phyloP scores from a whole-genome alignment of 2,113 vertebrate species.

The Chrysemys picta region DNA sequence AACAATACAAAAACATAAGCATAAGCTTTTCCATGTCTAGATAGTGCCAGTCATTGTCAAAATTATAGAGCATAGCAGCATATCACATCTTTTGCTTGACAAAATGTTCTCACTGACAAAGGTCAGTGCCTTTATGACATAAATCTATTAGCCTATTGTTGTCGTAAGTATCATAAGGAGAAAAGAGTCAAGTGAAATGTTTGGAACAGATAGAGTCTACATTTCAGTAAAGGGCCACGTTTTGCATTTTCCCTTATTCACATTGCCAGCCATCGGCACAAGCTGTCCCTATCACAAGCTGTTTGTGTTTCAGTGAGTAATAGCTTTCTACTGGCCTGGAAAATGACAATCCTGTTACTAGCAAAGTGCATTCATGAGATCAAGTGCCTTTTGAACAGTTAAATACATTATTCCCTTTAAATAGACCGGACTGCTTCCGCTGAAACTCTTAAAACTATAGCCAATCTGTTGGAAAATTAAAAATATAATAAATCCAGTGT shows the following conservation, averaged over 20 bases:
- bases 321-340: constrained; percentile 60
- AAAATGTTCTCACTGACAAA: constrained; percentile 74
- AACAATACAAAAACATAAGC: constrained; percentile 50
- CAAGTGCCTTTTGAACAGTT: constrained; percentile 59
- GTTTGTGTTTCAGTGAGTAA: constrained; percentile 60
- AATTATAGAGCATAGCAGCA: background rate
- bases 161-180: constrained; percentile 65
- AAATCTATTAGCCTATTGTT: constrained; percentile 75
- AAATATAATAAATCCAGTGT: constrained; percentile 33
- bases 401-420: constrained; percentile 32
- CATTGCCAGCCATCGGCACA: constrained; percentile 4
- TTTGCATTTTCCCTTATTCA: constrained; percentile 44
- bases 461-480: constrained; percentile 45
- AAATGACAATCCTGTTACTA: constrained; percentile 58
- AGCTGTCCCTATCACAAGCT: constrained; percentile 28
- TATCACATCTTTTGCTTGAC: constrained; percentile 49
- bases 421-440: background rate
- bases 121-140: constrained; percentile 74
- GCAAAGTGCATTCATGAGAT: constrained; percentile 41
- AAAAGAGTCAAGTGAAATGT: constrained; percentile 47
- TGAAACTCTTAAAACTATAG: constrained; percentile 25
- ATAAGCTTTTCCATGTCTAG: constrained; percentile 12
- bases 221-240: constrained; percentile 26
- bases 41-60: constrained; percentile 73
- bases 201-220: constrained; percentile 51